phyloP scores from a whole-genome alignment of 2,113 vertebrate genomes.

The Amphilophus citrinellus region DNA sequence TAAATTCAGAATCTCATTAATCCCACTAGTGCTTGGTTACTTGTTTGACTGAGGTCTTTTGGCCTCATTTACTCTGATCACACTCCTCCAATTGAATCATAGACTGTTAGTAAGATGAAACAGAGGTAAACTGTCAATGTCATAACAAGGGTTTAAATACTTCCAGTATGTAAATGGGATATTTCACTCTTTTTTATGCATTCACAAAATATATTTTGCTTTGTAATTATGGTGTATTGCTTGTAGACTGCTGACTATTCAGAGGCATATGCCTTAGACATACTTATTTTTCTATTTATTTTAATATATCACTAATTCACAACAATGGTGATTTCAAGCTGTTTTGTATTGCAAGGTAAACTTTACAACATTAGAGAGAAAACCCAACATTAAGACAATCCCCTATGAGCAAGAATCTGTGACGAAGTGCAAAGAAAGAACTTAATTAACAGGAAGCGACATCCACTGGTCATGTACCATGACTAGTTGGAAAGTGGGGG shows the following conservation, averaged over 20 bases:
- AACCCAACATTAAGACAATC: not conserved
- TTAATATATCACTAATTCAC: no score
- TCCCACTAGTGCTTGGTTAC: not conserved
- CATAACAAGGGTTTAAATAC: not conserved
- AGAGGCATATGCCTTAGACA: not conserved
- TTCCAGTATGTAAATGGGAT: not conserved
- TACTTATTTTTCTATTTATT: no score
- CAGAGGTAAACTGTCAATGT: not conserved
- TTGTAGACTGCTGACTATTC: not conserved
- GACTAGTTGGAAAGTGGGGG: fast-evolving
- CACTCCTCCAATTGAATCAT: not conserved
- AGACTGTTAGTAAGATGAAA: not conserved
- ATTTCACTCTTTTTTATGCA: not conserved
- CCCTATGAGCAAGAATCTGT: not conserved
- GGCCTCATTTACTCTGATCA: not conserved
- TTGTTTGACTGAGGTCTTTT: not conserved
- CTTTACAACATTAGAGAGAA: not conserved
- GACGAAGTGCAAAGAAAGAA: not conserved
- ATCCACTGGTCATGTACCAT: not conserved
- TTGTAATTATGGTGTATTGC: not conserved
- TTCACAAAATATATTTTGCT: not conserved
- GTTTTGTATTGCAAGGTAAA: not conserved
- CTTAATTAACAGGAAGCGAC: not conserved
- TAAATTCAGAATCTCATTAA: conserved; percentile 3
- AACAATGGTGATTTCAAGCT: no score